Evolutionary conservation across 1,140 invertebrate species (phyloP), one percentile per base, ranked within the genome.

Genomic region (Bombus vancouverensis): DNA sequence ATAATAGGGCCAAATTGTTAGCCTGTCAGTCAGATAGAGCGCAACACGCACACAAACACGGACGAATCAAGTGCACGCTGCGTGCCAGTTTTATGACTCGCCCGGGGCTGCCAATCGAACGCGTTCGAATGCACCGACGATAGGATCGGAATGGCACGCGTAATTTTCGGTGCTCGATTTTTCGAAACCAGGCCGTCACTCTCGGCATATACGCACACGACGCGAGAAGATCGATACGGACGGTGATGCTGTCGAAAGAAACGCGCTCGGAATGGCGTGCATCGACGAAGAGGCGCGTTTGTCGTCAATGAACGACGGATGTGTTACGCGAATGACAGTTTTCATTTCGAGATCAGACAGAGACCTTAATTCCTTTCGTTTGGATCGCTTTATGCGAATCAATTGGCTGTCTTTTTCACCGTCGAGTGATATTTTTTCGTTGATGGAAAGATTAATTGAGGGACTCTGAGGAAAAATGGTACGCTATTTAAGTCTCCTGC

Each of bases 1-100:
- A 93, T 93, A 93, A 94, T 93, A 89, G 91, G 85, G 66, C 81
- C 84, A 93, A 93, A 94, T 94, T 94, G 92, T 91, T 91, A 88
- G 91, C 76, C 91, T 93, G 92, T 93, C 93, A 93, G 88, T 93
- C 91, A 91, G 84, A 59, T 90, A 90, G 85, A 65, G 83, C 78
- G 87, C 79, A 68, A 39, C n/a, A 13, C 74, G 53, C n/a, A 39
- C 77, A 34, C 62, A 66, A 34, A 66, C 37, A 66, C 75, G 57
- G 57, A n/a, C 39, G 65, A 74, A 76, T 47, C 65, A 89, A 66
- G 87, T 85, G 78, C 86, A 90, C 76, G 87, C 77, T 89, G 88
- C 88, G 81, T 86, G 86, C 88, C 87, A 89, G 85, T 88, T 92
- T 92, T 92, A 90, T 89, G 87, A 89, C 70, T 86, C 47, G 89